Base-by-base conservation (phyloP, 35 echinoderm and acorn worm genomes). In the Hemicentrotus pulcherrimus region DNA sequence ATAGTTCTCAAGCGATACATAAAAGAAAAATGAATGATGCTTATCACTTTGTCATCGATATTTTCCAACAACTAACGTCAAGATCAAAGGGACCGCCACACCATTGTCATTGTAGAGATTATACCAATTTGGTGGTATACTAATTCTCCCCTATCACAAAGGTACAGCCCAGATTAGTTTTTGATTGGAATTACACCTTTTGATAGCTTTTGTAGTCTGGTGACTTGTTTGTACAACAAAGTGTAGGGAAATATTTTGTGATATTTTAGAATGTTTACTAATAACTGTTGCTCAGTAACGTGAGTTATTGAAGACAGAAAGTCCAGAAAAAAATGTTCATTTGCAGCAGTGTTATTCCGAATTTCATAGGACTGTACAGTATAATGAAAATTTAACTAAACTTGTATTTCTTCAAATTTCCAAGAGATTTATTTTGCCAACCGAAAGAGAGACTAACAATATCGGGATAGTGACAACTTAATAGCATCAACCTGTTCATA, bases 11-110 rank as follows among this genome's bases (percentile, higher is more conserved):
- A 22, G 65, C 19, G 28, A 78, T 78, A 78, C 65, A 78, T 28
- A 28, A 78, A 78, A 78, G 65, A 78, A 78, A 70, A n/a, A 78
- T 78, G 65, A 78, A 78, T n/a, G 65, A 78, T 78, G 65, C 65
- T n/a, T 78, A 78, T 78, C 61, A 70, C 61, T 70, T 70, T 70
- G 61, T 70, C 22, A 78, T 28, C 65, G 65, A 78, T 78, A 78
- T 78, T 78, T 70, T 18, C 24, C 24, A 22, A 78, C 18, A 78
- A 78, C 19, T 78, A n/a, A 78, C 65, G 65, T 78, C 65, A 78
- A 78, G 65, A 28, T 78, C 65, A 78, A 78, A 78, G 65, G 65
- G 19, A 18, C 65, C 65, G 65, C 18, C 65, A 78, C 19, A 28
- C 8, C 19, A 78, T 78, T 78, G 65, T 78, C 65, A 78, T 78